Conservation (phyloP, 2,113 vertebrate genomes). For the Ptychochromis oligacanthus region DNA sequence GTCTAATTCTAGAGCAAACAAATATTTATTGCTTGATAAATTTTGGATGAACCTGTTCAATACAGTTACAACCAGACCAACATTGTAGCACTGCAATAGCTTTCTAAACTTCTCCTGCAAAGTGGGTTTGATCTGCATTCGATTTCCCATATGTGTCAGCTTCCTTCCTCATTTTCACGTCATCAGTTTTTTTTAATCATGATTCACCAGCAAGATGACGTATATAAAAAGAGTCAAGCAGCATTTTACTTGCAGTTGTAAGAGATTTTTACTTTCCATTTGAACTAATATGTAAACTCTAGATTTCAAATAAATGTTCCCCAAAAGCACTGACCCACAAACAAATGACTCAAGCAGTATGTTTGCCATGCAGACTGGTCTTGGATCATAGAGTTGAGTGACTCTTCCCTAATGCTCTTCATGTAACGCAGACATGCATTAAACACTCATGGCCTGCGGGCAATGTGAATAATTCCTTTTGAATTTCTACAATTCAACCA, state of each 20-base stretch:
- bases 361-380: constrained; percentile 2
- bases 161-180: constrained; percentile 5
- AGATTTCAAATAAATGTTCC: background rate
- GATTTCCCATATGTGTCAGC: background rate
- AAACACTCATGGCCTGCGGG: constrained; percentile 32
- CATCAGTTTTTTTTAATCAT: background rate
- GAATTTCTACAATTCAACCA: constrained; percentile 44
- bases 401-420: constrained; percentile 34
- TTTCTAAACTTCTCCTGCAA: background rate
- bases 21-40: background rate
- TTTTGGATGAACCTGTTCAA: background rate
- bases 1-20: background rate
- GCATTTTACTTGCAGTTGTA: background rate
- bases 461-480: constrained; percentile 67
- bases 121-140: background rate
- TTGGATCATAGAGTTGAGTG: constrained; percentile 25
- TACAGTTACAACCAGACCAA: background rate
- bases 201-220: background rate
- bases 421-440: constrained; percentile 37
- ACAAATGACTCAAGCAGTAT: background rate
- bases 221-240: background rate
- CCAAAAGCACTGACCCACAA: background rate
- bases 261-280: background rate
- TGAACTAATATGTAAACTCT: background rate
- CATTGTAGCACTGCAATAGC: background rate